phyloP scores from a whole-genome alignment of 1,140 invertebrate species.

The Hyles vespertilio region DNA sequence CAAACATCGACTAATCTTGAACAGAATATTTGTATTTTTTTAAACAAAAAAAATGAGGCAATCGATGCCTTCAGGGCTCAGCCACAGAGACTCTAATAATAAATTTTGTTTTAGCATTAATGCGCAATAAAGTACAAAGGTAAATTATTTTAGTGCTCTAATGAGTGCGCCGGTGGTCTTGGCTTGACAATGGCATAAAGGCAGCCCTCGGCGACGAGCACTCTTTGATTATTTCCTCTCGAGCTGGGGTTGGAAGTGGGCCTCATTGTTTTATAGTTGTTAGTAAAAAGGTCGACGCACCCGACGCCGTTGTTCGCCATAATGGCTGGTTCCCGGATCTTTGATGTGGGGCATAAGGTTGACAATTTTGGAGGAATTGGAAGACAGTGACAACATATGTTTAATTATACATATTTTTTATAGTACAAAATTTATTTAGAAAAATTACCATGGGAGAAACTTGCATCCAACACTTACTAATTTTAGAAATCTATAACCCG shows the following conservation, averaged over 20 bases:
- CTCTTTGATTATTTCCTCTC: conserved; percentile 31
- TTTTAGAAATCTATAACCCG: too few species aligned
- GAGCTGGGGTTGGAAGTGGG: conserved; percentile 22
- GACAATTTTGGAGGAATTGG: too few species aligned
- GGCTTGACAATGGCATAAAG: conserved; percentile 25
- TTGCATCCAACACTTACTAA: too few species aligned
- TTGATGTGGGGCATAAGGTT: background rate
- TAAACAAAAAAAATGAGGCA: too few species aligned
- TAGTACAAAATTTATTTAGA: too few species aligned
- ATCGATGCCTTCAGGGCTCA: too few species aligned
- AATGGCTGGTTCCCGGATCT: background rate
- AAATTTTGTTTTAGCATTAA: conserved; percentile 14
- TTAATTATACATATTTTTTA: too few species aligned
- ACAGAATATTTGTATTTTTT: too few species aligned
- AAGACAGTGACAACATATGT: too few species aligned
- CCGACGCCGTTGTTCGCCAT: conserved; percentile 9
- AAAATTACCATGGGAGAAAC: too few species aligned
- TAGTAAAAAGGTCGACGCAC: conserved; percentile 17
- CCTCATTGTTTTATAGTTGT: conserved; percentile 28
- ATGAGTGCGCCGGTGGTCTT: conserved; percentile 33
- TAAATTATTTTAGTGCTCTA: conserved; percentile 45
- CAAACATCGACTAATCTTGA: too few species aligned
- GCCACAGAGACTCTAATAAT: too few species aligned
- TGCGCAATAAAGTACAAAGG: conserved; percentile 28
- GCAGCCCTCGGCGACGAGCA: conserved; percentile 21